Conservation (phyloP, 2,113 vertebrate species). For the Sebastes schlegelii region DNA sequence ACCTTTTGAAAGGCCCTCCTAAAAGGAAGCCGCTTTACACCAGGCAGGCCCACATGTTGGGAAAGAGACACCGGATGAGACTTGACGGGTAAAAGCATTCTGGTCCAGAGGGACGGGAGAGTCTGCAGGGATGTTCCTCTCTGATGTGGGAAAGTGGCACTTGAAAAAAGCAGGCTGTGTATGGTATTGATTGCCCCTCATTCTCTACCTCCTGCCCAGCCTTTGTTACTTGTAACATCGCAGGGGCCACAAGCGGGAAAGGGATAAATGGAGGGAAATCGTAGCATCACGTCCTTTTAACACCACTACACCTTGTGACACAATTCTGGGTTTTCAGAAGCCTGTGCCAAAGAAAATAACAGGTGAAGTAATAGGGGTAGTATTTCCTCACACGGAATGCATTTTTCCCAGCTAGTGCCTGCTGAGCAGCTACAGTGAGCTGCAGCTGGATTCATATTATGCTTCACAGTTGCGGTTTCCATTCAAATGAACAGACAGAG, state of each 20-base stretch:
- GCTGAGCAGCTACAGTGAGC: background rate
- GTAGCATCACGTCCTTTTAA: constrained; percentile 29
- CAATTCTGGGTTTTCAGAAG: constrained; percentile 15
- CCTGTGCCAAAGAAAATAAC: constrained; percentile 9
- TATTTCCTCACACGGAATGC: background rate
- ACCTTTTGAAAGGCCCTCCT: constrained; percentile 42
- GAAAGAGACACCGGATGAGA: constrained; percentile 48
- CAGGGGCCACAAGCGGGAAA: constrained; percentile 20
- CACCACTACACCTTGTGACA: constrained; percentile 2
- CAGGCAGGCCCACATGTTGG: background rate
- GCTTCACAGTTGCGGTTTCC: background rate
- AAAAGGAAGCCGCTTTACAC: constrained; percentile 27
- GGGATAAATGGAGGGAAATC: constrained; percentile 40
- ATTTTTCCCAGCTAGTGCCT: background rate
- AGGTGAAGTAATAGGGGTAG: background rate
- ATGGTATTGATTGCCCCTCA: constrained; percentile 59
- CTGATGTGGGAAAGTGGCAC: constrained; percentile 65
- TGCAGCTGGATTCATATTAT: background rate
- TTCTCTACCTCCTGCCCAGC: constrained; percentile 38
- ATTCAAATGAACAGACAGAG: constrained; percentile 4
- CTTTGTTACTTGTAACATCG: constrained; percentile 51
- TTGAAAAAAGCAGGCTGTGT: constrained; percentile 51
- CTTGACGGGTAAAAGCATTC: constrained; percentile 50
- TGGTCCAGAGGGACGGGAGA: constrained; percentile 10
- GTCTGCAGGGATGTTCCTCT: constrained; percentile 43